phyloP scores from a whole-genome alignment of 2,888 invertebrate genomes.

The Sesia bembeciformis region DNA sequence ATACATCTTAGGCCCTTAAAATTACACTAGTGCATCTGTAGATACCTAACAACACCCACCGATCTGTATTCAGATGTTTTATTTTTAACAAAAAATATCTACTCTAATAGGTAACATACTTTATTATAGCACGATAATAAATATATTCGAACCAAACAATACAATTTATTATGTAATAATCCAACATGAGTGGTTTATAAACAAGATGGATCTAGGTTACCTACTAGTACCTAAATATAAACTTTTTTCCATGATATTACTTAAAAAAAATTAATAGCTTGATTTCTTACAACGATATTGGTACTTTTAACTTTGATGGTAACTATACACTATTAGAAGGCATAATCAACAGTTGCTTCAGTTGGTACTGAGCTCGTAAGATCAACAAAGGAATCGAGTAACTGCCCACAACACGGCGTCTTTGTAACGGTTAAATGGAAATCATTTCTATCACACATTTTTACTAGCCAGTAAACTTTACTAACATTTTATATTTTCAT shows the following conservation, averaged over 20 bases:
- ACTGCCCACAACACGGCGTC: slow-evolving; percentile 10
- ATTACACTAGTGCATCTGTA: too few relatives aligned
- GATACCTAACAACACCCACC: too few relatives aligned
- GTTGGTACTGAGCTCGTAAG: slow-evolving; percentile 9
- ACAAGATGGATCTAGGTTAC: too few relatives aligned
- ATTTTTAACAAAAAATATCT: too few relatives aligned
- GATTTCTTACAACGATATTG: slow-evolving; percentile 1
- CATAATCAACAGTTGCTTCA: slow-evolving; percentile 39
- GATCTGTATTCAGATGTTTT: too few relatives aligned
- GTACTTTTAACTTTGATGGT: neutral
- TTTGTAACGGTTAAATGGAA: neutral
- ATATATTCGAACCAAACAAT: too few relatives aligned
- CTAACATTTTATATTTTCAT: neutral
- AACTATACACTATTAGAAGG: slow-evolving; percentile 33
- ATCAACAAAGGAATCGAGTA: slow-evolving; percentile 31
- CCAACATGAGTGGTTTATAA: too few relatives aligned
- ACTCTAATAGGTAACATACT: too few relatives aligned
- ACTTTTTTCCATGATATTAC: neutral
- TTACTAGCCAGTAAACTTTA: neutral
- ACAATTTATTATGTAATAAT: too few relatives aligned
- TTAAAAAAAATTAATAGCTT: neutral
- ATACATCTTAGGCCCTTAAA: slow-evolving; percentile 43
- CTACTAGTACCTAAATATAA: neutral
- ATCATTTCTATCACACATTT: too few relatives aligned
- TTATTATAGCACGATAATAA: too few relatives aligned